A percentile compares a stretch with the other conserved stretches of the same genome.
phyloP scores from a whole-genome alignment of 1,140 invertebrate genomes.

The Saccostrea echinata region DNA sequence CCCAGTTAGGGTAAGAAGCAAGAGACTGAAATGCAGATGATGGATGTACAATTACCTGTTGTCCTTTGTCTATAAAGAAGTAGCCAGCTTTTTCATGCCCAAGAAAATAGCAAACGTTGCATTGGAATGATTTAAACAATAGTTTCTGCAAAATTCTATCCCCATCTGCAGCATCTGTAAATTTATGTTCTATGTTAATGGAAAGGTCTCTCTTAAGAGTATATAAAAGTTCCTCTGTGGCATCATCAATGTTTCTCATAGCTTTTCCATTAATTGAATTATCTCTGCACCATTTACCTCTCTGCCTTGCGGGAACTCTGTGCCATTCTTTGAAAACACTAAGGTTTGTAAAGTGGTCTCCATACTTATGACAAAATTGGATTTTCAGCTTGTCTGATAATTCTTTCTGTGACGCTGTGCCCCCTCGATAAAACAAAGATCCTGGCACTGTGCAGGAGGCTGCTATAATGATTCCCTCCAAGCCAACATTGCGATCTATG shows the following conservation, averaged over 20 bases:
- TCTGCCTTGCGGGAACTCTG: slow-evolving; percentile 61
- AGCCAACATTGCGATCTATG: slow-evolving; percentile 82
- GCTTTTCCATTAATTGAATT: slow-evolving; percentile 73
- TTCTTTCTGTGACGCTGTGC: slow-evolving; percentile 84
- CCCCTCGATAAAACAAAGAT: slow-evolving; percentile 68
- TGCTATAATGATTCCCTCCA: slow-evolving; percentile 77
- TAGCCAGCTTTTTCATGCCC: slow-evolving; percentile 73
- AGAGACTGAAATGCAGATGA: slow-evolving; percentile 68
- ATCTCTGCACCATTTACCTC: slow-evolving; percentile 69
- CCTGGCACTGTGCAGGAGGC: slow-evolving; percentile 61
- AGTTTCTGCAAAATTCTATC: slow-evolving; percentile 58
- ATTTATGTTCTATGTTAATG: slow-evolving; percentile 55
- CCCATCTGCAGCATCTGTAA: slow-evolving; percentile 49
- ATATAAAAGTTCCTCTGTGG: slow-evolving; percentile 65
- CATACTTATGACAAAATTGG: slow-evolving; percentile 85
- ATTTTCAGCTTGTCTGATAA: slow-evolving; percentile 86
- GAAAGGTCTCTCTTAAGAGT: slow-evolving; percentile 65
- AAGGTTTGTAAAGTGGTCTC: slow-evolving; percentile 94
- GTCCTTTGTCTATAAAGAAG: slow-evolving; percentile 55
- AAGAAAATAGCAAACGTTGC: slow-evolving; percentile 67
- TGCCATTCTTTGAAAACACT: slow-evolving; percentile 88
- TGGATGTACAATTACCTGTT: slow-evolving; percentile 69
- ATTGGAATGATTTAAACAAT: slow-evolving; percentile 59
- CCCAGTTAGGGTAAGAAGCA: slow-evolving; percentile 65
- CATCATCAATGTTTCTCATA: slow-evolving; percentile 66